Evolutionary conservation across 2,797 vertebrate species (phyloP).

Genomic region (Acropternis orthonyx): DNA sequence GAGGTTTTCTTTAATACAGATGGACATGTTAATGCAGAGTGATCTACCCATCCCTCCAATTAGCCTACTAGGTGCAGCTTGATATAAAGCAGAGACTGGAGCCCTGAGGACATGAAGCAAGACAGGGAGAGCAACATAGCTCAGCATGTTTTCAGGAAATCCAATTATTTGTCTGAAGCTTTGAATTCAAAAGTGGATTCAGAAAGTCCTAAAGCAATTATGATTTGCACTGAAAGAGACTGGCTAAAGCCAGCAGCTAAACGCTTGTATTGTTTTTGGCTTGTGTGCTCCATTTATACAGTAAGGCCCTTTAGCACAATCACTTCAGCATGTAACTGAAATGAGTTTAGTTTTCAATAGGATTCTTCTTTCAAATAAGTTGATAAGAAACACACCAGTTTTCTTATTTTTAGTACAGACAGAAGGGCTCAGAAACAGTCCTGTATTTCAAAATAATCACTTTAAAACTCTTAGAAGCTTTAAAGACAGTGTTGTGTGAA

Average conservation of each 20-base stretch:
- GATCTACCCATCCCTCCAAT: constrained; percentile 71
- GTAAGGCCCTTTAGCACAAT: constrained; percentile 54
- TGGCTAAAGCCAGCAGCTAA: constrained; percentile 73
- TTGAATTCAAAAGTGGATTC: constrained; percentile 86
- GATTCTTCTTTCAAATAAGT: constrained; percentile 36
- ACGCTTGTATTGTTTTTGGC: constrained; percentile 75
- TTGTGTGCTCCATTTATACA: constrained; percentile 39
- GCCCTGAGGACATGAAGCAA: constrained; percentile 79
- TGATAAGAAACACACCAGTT: neutral
- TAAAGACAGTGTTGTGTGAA: neutral
- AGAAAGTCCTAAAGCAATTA: constrained; percentile 87
- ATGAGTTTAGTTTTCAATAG: constrained; percentile 52
- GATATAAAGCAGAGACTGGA: constrained; percentile 75
- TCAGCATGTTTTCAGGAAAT: constrained; percentile 89
- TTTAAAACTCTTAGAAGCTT: neutral
- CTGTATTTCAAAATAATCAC: neutral
- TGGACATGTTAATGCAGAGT: constrained; percentile 73
- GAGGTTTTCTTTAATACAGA: constrained; percentile 72
- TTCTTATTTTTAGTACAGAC: neutral
- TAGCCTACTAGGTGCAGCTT: constrained; percentile 71
- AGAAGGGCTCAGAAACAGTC: neutral
- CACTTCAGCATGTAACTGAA: constrained; percentile 49
- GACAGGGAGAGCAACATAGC: constrained; percentile 83
- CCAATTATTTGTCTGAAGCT: constrained; percentile 87
- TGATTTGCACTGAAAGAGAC: constrained; percentile 73